Evolutionary conservation across 2,888 invertebrate species (phyloP), one percentile per base, ranked within the genome.

Genomic region (Aphodius granarius): DNA sequence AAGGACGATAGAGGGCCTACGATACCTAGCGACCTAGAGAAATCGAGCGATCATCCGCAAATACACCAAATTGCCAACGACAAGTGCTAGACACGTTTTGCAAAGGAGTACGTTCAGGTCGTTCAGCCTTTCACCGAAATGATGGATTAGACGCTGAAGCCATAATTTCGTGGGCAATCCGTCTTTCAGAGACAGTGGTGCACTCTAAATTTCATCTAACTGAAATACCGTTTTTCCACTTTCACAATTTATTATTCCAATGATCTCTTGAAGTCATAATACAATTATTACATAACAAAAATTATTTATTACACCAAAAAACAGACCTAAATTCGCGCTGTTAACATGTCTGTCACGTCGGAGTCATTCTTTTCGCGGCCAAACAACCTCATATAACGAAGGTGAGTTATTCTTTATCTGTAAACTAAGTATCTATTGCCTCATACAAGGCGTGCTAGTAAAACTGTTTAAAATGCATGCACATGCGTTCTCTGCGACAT

Each of bases 11-110:
- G n/a, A 6, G n/a, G 68, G 68, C 5, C 21, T n/a, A 68, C 20
- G n/a, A 21, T n/a, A 65, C 65, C 65, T 9, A 68, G 16, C 19
- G 16, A 20, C 21, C 68, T 22, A 6, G 17, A 16, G 68, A 68
- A 68, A 68, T 68, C 21, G 68, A 68, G 68, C 68, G 68, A 68
- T 68, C 68, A 68, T 68, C 21, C 21, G 68, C 68, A 68, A 68
- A 68, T 68, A 68, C 21, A n/a, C 68, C 20, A 68, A 68, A 68
- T 68, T 68, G 68, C 68, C 68, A 13, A 21, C 19, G 68, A 68
- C 68, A 68, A 68, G 16, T 22, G 21, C 20, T 21, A 22, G 68
- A 68, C 20, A 68, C 68, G 68, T 68, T 22, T 68, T 20, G 13
- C 63, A 3, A 16, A 3, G n/a, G 20, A 68, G 6, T 5, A 1